Conservation (phyloP, 2,113 vertebrate genomes). For the Terrapene triunguis region DNA sequence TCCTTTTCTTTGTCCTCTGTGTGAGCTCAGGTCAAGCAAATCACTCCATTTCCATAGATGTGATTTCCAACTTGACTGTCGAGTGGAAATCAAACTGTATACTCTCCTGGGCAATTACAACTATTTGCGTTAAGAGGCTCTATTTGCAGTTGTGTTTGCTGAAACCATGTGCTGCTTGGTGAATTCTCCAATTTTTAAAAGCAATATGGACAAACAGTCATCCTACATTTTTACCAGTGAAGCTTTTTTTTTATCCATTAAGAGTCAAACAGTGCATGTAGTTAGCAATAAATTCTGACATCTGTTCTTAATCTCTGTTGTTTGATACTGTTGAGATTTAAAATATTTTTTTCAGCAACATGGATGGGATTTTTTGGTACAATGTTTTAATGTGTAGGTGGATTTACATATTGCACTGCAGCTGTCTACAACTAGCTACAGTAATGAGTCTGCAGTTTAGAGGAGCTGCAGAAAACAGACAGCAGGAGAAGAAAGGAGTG, state of each 20-base stretch:
- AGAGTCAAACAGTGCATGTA: neutral
- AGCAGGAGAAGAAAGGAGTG: constrained; percentile 13
- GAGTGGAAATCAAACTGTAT: neutral
- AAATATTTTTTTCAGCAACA: neutral
- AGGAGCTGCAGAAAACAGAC: neutral
- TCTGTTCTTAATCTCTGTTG: neutral
- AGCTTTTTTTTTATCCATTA: neutral
- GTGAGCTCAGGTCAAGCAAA: neutral
- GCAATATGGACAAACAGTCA: accelerated
- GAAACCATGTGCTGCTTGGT: neutral
- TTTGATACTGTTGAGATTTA: accelerated
- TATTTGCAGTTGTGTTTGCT: accelerated
- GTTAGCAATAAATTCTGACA: neutral
- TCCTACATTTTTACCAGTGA: neutral
- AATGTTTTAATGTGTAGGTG: neutral
- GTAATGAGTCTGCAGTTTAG: neutral
- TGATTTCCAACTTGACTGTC: constrained; percentile 18
- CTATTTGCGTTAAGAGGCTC: neutral
- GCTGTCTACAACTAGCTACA: neutral
- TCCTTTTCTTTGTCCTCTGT: neutral
- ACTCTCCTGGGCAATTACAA: neutral
- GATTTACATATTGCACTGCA: neutral
- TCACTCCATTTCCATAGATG: neutral
- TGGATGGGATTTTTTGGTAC: neutral
- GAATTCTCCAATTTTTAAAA: neutral